Base-by-base conservation (phyloP, 2,888 invertebrate species). In the Eumerus sabulonum region DNA sequence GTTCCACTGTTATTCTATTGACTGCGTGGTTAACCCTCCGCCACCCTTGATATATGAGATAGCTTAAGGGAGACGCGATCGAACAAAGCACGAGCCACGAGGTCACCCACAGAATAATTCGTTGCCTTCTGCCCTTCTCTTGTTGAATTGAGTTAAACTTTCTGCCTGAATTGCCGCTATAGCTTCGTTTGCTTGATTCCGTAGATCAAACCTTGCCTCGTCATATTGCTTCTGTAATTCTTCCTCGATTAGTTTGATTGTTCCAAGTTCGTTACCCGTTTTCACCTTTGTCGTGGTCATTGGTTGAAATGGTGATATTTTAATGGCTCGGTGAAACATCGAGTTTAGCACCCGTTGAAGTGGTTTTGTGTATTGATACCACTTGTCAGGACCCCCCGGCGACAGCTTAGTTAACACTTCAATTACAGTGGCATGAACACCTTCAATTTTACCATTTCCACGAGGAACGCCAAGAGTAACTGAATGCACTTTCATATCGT, bases 301-400 rank as follows among this genome's bases (percentile, higher is more conserved):
- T 7, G 84, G 14, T 57, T 85, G 81, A 68, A 85, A 82, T 7
- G 82, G 82, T 40, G 84, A 71, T 7, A 79, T 82, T 40, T 77
- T 57, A 9, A 67, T 67, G 9, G 71, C 66, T n/a, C 66, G 56
- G 16, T 83, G 83, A 64, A 59, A 82, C 0, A 83, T 83, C 13
- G 76, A 74, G 40, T 84, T 84, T 1, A 84, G 11, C 5, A 48
- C 13, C 13, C 9, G 12, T 27, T 48, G 48, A n/a, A 48, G 27
- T 54, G 56, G 42, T 71, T 44, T 51, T 83, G 84, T 3, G 83
- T 63, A 72, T 81, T 82, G 66, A 83, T 48, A 85, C 85, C 85
- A 86, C 36, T 85, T 83, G 27, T 74, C 70, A 3, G 73, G 47
- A 53, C 66, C 40, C 3, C 74, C 62, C 2, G 74, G 5, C 9